Evolutionary conservation across 2,797 vertebrate genomes (phyloP).

Genomic region (Centropyge bicolor): DNA sequence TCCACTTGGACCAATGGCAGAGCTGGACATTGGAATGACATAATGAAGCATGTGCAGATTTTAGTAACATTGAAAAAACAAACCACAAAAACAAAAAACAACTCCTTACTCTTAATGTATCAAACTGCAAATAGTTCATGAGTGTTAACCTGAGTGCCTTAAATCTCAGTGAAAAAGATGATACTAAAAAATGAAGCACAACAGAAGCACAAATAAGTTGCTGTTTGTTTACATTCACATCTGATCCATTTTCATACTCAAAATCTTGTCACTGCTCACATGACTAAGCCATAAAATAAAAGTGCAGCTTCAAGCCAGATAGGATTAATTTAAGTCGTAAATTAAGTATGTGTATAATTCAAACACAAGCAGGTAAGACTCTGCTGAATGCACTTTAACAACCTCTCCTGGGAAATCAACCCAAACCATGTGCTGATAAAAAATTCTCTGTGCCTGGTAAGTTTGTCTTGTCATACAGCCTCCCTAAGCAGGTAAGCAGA

Average conservation of each 20-base stretch:
- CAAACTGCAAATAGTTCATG: neutral
- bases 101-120: neutral
- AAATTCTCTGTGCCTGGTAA: neutral
- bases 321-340: slow-evolving; percentile 36
- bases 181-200: neutral
- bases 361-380: slow-evolving; percentile 43
- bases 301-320: neutral
- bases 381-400: slow-evolving; percentile 50
- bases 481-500: slow-evolving; percentile 1
- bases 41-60: neutral
- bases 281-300: slow-evolving; percentile 27
- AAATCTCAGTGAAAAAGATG: neutral
- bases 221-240: slow-evolving; percentile 3
- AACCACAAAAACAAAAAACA: too few relatives aligned
- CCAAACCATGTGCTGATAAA: slow-evolving; percentile 29
- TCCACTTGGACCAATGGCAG: slow-evolving; percentile 99
- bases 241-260: neutral
- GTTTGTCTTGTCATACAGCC: neutral
- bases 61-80: neutral
- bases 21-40: slow-evolving; percentile 77
- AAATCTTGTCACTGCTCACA: neutral
- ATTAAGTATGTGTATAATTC: slow-evolving; percentile 36
- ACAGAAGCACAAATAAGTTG: neutral
- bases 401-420: slow-evolving; percentile 55
- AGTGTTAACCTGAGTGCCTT: neutral